Evolutionary conservation across 2,888 invertebrate species (phyloP).

Genomic region (Drosophila hawaiiensis): DNA sequence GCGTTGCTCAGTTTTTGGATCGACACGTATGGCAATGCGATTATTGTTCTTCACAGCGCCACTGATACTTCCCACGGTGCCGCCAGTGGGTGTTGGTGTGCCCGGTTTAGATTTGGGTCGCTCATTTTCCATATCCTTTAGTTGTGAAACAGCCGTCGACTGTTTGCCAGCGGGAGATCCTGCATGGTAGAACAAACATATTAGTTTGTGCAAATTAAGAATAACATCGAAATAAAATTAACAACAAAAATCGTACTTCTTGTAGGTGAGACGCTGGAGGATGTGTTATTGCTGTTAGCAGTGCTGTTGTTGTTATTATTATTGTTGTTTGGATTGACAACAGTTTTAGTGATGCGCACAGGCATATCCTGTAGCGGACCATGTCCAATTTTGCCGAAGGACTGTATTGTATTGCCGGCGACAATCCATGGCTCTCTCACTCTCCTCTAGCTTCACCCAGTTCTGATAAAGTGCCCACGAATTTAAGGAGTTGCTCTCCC

Average conservation of each 20-base stretch:
- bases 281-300: conserved; percentile 59
- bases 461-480: conserved; percentile 94
- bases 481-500: conserved; percentile 86
- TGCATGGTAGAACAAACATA: conserved; percentile 3
- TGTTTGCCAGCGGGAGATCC: conserved; percentile 69
- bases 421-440: conserved; percentile 92
- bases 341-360: conserved; percentile 85
- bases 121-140: conserved; percentile 76
- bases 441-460: conserved; percentile 92
- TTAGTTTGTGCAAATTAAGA: conserved; percentile 9
- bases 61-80: conserved; percentile 7
- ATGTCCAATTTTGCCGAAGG: conserved; percentile 88
- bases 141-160: conserved; percentile 62
- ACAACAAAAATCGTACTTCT: conserved; percentile 74
- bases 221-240: neutral
- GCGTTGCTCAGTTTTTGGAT: conserved; percentile 65
- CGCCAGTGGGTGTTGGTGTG: conserved; percentile 52
- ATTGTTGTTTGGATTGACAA: conserved; percentile 81
- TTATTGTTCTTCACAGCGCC: conserved; percentile 65
- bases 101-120: conserved; percentile 65
- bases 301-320: conserved; percentile 58
- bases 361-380: conserved; percentile 85
- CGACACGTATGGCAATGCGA: conserved; percentile 81
- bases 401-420: conserved; percentile 91
- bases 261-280: conserved; percentile 61